Percentiles rank a stretch among this genome's conserved stretches.
Conservation (phyloP, 2,797 vertebrate genomes). For the Phaenicophaeus curvirostris region DNA sequence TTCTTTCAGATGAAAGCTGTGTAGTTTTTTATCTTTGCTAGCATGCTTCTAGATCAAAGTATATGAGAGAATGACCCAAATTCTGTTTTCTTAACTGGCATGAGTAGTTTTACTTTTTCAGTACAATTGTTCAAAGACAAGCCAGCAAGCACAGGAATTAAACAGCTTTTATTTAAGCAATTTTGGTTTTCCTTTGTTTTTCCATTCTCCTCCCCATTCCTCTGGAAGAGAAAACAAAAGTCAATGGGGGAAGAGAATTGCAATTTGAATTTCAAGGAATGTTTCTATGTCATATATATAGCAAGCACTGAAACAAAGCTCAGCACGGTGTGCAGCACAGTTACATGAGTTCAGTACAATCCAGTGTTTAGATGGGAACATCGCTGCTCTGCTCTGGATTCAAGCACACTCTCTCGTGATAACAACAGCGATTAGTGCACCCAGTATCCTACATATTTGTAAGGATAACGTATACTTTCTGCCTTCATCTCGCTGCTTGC, state of each 20-base stretch:
- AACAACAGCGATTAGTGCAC: rapidly evolving
- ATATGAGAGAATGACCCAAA: background rate
- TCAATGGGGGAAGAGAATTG: background rate
- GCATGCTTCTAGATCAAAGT: background rate
- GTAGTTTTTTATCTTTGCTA: background rate
- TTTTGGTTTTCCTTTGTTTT: background rate
- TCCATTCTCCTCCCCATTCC: background rate
- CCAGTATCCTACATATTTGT: rapidly evolving
- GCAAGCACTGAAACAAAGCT: background rate
- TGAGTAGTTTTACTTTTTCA: background rate
- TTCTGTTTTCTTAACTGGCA: background rate
- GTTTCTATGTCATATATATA: background rate
- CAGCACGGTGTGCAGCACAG: rapidly evolving
- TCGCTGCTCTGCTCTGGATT: rapidly evolving
- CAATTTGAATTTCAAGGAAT: background rate
- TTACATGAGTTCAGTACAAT: rapidly evolving
- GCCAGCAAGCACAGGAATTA: background rate
- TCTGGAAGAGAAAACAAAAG: background rate
- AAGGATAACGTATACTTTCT: background rate
- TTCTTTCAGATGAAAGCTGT: background rate
- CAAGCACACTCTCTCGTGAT: rapidly evolving
- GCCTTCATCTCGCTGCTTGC: too few species aligned
- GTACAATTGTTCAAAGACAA: background rate
- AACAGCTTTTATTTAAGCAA: background rate
- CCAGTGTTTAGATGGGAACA: background rate